These are phyloP conservation scores for Lateolabrax maculatus DNA, from an alignment of 2,797 vertebrate species.

Conservation along the genomic window DNA sequence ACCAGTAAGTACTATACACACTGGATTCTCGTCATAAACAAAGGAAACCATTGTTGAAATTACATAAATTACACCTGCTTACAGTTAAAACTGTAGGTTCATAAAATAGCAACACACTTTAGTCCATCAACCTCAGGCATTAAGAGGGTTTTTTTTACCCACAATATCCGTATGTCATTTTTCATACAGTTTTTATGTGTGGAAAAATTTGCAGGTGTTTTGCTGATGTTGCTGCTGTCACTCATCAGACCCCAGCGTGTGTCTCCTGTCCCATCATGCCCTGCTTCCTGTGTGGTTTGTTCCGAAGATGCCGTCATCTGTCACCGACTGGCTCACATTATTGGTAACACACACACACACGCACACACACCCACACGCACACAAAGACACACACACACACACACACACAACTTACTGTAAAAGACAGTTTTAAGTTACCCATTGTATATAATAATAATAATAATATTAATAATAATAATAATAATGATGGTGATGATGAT, in stretches of 20 bases:
- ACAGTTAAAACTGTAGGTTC: not conserved
- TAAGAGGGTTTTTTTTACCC: not conserved
- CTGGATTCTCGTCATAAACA: not conserved
- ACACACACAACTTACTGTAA: not conserved
- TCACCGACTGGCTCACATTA: conserved; percentile 81
- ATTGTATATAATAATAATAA: not conserved
- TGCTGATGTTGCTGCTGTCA: conserved; percentile 77
- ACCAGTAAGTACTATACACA: conserved; percentile 67
- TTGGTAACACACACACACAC: conserved; percentile 72
- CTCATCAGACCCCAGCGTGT: conserved; percentile 56
- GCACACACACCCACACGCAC: not conserved
- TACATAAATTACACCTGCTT: not conserved
- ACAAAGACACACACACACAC: conserved; percentile 1
- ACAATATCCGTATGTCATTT: not conserved
- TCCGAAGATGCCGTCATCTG: conserved; percentile 83
- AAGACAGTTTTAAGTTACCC: not conserved
- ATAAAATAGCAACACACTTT: not conserved
- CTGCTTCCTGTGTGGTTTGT: conserved; percentile 80
- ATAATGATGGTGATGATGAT: no score
- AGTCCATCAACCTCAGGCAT: no score
- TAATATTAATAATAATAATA: no score
- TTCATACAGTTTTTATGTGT: not conserved
- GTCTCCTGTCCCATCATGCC: conserved; percentile 68
- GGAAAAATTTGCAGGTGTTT: conserved; percentile 70
- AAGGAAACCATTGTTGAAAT: not conserved